phyloP scores from a whole-genome alignment of 1,140 invertebrate genomes.

The Lordiphosa stackelbergi region DNA sequence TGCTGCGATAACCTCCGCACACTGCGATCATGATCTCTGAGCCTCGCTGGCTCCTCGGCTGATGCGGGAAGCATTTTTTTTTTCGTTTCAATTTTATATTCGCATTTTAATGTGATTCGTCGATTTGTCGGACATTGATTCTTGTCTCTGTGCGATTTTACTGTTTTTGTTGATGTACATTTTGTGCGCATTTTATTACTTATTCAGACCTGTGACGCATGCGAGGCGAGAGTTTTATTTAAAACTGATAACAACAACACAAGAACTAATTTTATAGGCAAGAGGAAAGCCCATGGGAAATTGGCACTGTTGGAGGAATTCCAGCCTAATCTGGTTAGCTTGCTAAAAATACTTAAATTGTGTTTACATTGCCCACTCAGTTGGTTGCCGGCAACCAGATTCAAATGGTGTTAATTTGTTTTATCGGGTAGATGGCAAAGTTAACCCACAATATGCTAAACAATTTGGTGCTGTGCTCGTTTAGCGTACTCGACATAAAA shows the following conservation, averaged over 20 bases:
- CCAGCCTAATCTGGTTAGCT: conserved; percentile 3
- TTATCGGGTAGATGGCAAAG: conserved; percentile 17
- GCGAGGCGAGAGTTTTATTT: too few species aligned
- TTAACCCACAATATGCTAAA: conserved; percentile 28
- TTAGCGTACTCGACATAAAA: conserved; percentile 19
- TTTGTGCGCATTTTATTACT: background rate
- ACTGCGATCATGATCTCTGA: conserved; percentile 46
- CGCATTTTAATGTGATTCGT: conserved; percentile 22
- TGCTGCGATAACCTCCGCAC: conserved; percentile 32
- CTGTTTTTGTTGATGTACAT: conserved; percentile 1
- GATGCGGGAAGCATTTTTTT: conserved; percentile 33
- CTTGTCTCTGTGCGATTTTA: conserved; percentile 7
- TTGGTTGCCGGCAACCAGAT: conserved; percentile 27
- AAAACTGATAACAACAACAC: too few species aligned
- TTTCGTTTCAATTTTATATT: conserved; percentile 18
- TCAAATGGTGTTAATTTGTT: conserved; percentile 30
- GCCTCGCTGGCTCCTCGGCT: conserved; percentile 4
- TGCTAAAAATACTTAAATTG: conserved; percentile 3
- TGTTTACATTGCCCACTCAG: conserved; percentile 4
- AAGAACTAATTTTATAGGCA: too few species aligned
- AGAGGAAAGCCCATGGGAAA: too few species aligned
- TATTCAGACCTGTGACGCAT: too few species aligned
- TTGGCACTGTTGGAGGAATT: background rate
- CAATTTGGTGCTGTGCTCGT: conserved; percentile 32
- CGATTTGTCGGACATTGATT: conserved; percentile 33